These are phyloP conservation scores for Oppia nitens DNA, from an alignment of 1,140 invertebrate genomes.

Conservation along the genomic window DNA sequence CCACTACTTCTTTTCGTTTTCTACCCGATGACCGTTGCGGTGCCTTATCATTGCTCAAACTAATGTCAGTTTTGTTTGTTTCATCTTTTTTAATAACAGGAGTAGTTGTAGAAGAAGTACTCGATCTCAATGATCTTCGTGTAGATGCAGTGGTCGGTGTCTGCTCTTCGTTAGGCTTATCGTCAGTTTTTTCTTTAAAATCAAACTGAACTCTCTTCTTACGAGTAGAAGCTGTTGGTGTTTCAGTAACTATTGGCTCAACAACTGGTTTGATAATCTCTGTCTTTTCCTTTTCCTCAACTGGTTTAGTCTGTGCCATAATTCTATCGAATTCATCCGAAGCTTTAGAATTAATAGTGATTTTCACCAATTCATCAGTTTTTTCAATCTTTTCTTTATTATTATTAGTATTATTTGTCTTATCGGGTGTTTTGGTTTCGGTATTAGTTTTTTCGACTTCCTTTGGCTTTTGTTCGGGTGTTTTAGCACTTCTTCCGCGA, in stretches of 20 bases:
- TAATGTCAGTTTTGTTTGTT: not conserved
- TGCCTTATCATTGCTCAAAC: not conserved
- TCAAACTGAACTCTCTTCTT: not conserved
- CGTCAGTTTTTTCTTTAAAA: not conserved
- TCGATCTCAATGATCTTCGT: not conserved
- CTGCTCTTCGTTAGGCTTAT: not conserved
- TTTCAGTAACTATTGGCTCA: not conserved
- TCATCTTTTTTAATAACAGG: not conserved
- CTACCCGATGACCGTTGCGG: not conserved
- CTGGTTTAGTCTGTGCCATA: not conserved
- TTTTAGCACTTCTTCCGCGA: not conserved
- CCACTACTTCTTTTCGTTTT: not conserved
- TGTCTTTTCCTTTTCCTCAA: not conserved
- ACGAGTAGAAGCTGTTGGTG: not conserved
- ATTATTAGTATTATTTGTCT: not conserved
- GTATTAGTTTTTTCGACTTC: not conserved
- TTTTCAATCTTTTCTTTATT: not conserved
- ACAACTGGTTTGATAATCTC: not conserved
- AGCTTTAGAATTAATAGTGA: not conserved
- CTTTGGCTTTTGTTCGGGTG: not conserved
- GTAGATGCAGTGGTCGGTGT: not conserved
- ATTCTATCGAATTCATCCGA: not conserved
- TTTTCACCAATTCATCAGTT: conserved; percentile 1
- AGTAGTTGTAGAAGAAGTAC: not conserved
- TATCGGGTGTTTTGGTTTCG: not conserved